A percentile compares a stretch with the other conserved stretches of the same genome.
These are phyloP conservation scores for Cosmia pyralina DNA, from an alignment of 2,888 invertebrate genomes.

Conservation along the genomic window DNA sequence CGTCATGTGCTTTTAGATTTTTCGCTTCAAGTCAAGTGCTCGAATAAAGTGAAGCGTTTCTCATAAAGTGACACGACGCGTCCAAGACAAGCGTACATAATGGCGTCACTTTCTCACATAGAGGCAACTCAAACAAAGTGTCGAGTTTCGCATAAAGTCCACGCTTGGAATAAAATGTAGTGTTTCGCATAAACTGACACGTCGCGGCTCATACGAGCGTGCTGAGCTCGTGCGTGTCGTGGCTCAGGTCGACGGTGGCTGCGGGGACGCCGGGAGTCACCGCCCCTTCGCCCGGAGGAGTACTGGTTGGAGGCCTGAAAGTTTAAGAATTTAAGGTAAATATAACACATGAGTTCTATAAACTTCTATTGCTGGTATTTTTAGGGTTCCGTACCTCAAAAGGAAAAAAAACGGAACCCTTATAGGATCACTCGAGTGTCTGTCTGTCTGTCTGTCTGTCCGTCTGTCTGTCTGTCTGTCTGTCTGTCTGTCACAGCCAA, in stretches of 20 bases:
- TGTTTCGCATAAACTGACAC: conserved; percentile 25
- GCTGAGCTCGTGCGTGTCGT: conserved; percentile 92
- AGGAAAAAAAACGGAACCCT: too few species aligned
- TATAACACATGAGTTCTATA: too few species aligned
- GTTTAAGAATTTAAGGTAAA: background rate
- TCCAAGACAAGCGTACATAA: background rate
- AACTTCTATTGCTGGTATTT: too few species aligned
- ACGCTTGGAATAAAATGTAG: conserved; percentile 17
- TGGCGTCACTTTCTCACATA: background rate
- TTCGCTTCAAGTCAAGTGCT: conserved; percentile 4
- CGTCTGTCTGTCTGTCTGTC: too few species aligned
- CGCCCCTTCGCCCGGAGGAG: conserved; percentile 90
- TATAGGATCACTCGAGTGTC: too few species aligned
- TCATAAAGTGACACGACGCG: background rate
- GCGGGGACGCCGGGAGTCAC: conserved; percentile 90
- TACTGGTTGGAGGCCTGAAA: conserved; percentile 90
- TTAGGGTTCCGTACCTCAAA: too few species aligned
- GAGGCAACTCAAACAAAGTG: background rate
- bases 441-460: too few species aligned
- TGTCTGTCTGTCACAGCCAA: too few species aligned
- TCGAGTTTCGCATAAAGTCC: conserved; percentile 2
- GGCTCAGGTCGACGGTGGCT: conserved; percentile 91
- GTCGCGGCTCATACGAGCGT: conserved; percentile 89
- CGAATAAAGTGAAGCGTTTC: background rate
- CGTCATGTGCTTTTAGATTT: background rate